A percentile compares a stretch with the other conserved stretches of the same genome.
These are phyloP conservation scores for Mycteria americana DNA, from an alignment of 2,797 vertebrate genomes.

Conservation along the genomic window DNA sequence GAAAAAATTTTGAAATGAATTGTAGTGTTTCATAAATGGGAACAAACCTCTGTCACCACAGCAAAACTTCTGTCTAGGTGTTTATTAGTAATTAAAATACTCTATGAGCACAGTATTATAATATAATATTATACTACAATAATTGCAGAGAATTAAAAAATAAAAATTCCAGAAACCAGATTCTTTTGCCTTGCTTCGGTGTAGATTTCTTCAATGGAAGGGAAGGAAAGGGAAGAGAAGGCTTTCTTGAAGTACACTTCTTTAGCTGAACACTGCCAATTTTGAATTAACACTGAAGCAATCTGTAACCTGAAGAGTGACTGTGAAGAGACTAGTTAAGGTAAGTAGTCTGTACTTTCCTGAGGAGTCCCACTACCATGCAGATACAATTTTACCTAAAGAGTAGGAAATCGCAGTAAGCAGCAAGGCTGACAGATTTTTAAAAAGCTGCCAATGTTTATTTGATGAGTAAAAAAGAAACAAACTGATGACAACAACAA, in stretches of 20 bases:
- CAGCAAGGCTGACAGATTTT: neutral
- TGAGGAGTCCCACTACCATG: neutral
- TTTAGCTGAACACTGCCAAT: neutral
- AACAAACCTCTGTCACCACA: neutral
- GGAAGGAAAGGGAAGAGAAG: neutral
- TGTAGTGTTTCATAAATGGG: neutral
- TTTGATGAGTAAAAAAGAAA: neutral
- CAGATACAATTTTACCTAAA: neutral
- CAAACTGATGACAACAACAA: neutral
- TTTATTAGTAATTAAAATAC: neutral
- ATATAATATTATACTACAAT: neutral
- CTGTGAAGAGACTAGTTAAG: neutral
- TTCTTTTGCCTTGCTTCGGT: neutral
- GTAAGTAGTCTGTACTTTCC: neutral
- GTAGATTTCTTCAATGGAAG: neutral
- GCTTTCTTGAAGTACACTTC: neutral
- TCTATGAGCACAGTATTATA: neutral
- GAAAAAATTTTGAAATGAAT: neutral
- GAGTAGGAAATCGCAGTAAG: neutral
- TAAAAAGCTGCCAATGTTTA: neutral
- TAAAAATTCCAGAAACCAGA: neutral
- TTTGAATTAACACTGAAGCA: neutral
- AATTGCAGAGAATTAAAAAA: neutral
- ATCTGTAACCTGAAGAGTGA: neutral
- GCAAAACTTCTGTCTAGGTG: neutral